Evolutionary conservation across 2,113 vertebrate genomes (phyloP).

Genomic region (Lepus americanus): DNA sequence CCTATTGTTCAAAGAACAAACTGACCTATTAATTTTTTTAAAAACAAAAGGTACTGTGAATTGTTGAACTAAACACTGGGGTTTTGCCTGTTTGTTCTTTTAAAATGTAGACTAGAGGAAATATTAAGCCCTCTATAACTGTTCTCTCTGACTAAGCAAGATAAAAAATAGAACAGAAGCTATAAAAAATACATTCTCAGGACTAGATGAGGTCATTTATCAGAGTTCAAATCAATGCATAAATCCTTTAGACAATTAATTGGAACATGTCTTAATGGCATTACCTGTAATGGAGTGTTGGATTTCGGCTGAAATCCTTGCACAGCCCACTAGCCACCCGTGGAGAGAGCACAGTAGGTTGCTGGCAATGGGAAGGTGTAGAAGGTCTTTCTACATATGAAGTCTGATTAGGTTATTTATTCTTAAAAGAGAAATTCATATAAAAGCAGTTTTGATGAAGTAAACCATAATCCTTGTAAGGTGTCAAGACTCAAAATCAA

Average conservation of each 20-base stretch:
- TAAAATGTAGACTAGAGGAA: not conserved
- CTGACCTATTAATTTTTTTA: slow-evolving; percentile 25
- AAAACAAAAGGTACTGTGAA: not conserved
- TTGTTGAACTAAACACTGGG: not conserved
- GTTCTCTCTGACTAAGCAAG: not conserved
- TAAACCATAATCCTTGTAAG: not conserved
- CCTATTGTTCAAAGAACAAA: slow-evolving; percentile 2
- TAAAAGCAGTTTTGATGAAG: not conserved
- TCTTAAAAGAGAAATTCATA: not conserved
- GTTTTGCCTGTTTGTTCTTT: not conserved
- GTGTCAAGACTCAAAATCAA: not conserved
- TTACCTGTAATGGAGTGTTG: not conserved
- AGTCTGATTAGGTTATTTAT: not conserved
- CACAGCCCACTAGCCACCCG: not conserved
- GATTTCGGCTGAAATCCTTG: not conserved
- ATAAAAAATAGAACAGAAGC: not conserved
- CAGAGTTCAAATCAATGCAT: not conserved
- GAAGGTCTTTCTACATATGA: not conserved
- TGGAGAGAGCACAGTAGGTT: not conserved
- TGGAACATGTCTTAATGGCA: not conserved
- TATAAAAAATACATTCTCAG: not conserved
- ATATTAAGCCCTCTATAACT: not conserved
- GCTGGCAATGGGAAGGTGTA: not conserved
- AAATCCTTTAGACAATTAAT: not conserved
- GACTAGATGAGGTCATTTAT: not conserved